Evolutionary conservation across 1,140 invertebrate species (phyloP).

Genomic region (Temnothorax nylanderi): DNA sequence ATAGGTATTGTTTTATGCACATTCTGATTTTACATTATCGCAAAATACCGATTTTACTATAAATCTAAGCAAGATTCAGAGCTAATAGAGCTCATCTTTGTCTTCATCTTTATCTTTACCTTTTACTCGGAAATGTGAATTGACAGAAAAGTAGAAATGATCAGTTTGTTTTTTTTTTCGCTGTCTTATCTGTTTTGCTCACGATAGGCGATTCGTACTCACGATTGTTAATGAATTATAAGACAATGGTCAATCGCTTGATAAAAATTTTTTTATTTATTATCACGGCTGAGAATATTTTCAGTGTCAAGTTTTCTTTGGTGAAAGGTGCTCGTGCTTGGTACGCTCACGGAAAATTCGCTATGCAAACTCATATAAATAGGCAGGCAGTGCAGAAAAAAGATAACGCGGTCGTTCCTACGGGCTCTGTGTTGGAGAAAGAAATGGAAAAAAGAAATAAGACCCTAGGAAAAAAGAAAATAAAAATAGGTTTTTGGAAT

Average conservation of each 20-base stretch:
- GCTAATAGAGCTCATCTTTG: not conserved
- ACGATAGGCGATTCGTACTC: constrained; percentile 36
- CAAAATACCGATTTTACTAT: not conserved
- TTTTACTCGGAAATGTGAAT: not conserved
- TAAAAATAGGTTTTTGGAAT: too few species aligned
- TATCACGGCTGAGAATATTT: constrained; percentile 40
- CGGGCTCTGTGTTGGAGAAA: too few species aligned
- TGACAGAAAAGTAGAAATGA: not conserved
- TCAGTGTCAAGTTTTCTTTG: not conserved
- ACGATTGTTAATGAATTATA: constrained; percentile 46
- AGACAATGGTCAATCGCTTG: constrained; percentile 9
- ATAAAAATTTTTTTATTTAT: constrained; percentile 65
- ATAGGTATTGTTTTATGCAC: not conserved
- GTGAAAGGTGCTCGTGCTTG: not conserved
- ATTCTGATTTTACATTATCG: not conserved
- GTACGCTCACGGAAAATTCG: not conserved
- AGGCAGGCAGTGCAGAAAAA: too few species aligned
- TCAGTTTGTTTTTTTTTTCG: not conserved
- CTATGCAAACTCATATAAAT: too few species aligned
- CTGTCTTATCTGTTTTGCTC: constrained; percentile 52
- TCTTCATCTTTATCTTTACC: too few species aligned
- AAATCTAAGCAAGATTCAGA: not conserved
- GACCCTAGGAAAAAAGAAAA: too few species aligned
- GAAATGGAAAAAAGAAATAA: too few species aligned
- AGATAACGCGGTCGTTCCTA: too few species aligned